phyloP scores from a whole-genome alignment of 2,888 invertebrate species.

The Spodoptera picta region DNA sequence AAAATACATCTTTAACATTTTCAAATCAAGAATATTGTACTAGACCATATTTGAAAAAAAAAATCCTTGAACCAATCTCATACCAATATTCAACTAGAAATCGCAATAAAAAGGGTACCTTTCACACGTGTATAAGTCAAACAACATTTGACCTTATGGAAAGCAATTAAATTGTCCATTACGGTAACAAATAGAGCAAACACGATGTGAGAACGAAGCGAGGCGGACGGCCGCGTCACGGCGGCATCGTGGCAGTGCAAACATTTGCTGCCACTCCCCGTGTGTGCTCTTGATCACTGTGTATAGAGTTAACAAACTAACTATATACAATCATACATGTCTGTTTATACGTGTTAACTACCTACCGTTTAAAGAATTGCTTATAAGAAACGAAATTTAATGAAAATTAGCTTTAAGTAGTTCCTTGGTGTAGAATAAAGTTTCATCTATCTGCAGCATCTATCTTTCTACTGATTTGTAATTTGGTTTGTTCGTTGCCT shows the following conservation, averaged over 20 bases:
- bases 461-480: no score
- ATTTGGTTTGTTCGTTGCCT: no score
- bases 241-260: constrained; percentile 59
- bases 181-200: constrained; percentile 79
- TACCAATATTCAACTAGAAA: neutral
- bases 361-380: neutral
- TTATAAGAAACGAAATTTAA: neutral
- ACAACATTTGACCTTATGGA: constrained; percentile 69
- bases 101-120: constrained; percentile 10
- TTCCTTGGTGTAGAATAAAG: no score
- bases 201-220: constrained; percentile 71
- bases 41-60: no score
- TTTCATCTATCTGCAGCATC: no score
- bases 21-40: no score
- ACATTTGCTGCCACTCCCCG: constrained; percentile 79
- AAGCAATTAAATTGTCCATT: constrained; percentile 82
- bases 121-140: constrained; percentile 58
- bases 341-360: constrained; percentile 35
- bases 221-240: constrained; percentile 60
- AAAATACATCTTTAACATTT: no score
- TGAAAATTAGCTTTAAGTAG: no score
- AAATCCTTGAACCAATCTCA: no score
- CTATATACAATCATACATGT: constrained; percentile 47
- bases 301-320: constrained; percentile 43
- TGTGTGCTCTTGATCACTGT: constrained; percentile 72